Evolutionary conservation across 2,888 invertebrate genomes (phyloP).

Genomic region (Andrena chrysosceles): DNA sequence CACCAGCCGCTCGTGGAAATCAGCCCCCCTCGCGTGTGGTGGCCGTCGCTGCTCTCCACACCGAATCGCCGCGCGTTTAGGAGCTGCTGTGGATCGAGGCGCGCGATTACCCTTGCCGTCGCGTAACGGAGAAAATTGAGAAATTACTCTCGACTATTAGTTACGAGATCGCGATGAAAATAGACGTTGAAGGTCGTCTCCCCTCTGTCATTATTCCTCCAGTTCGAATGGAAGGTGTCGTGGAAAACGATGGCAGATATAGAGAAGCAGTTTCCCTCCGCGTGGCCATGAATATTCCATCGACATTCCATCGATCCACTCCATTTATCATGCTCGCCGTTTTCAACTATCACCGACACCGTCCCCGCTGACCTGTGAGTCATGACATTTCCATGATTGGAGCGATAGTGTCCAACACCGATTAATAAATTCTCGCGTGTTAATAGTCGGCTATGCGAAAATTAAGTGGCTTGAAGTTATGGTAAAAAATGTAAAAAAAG

Average conservation of each 20-base stretch:
- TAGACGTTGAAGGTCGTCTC: slow-evolving; percentile 18
- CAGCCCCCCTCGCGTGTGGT: slow-evolving; percentile 21
- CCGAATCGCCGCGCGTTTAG: neutral
- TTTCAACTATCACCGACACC: neutral
- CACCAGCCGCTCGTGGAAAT: slow-evolving; percentile 42
- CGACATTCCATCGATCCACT: neutral
- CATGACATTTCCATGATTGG: neutral
- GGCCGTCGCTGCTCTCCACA: neutral
- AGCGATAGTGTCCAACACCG: too few relatives aligned
- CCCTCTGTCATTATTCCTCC: neutral
- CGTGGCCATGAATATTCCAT: neutral
- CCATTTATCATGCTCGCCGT: neutral
- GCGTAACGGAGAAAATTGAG: slow-evolving; percentile 38
- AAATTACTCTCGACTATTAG: slow-evolving; percentile 21
- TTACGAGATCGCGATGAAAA: slow-evolving; percentile 4
- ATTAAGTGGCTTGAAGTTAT: too few relatives aligned
- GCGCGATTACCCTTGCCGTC: slow-evolving; percentile 26
- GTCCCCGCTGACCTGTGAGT: neutral
- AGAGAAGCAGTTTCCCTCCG: neutral
- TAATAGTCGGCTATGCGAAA: neutral
- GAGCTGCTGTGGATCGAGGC: slow-evolving; percentile 5
- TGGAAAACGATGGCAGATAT: slow-evolving; percentile 6
- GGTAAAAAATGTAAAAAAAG: too few relatives aligned
- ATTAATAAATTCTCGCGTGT: neutral
- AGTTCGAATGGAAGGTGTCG: neutral